Evolutionary conservation across 2,888 invertebrate species (phyloP).

Genomic region (Athalia circularis): DNA sequence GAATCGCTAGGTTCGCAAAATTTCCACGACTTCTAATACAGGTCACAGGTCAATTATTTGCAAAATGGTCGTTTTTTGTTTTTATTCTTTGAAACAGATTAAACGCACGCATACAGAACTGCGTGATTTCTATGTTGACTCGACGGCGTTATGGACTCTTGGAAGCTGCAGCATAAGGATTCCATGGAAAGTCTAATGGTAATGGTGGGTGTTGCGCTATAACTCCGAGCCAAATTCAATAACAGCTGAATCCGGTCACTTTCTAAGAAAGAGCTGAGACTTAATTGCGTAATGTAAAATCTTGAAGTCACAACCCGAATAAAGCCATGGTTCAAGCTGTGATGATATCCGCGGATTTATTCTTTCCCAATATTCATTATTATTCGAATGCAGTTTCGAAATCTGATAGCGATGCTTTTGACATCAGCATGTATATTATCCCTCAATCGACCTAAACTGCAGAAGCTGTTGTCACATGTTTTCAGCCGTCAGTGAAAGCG

Average conservation of each 20-base stretch:
- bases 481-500: no score
- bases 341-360: conserved; percentile 4
- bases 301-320: conserved; percentile 4
- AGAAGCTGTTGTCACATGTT: no score
- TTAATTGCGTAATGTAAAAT: conserved; percentile 12
- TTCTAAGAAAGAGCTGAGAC: conserved; percentile 25
- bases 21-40: neutral
- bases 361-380: neutral
- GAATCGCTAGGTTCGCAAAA: neutral
- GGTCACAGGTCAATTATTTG: neutral
- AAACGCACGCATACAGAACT: no score
- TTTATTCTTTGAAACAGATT: no score
- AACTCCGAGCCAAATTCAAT: conserved; percentile 8
- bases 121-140: no score
- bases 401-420: neutral
- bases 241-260: conserved; percentile 25
- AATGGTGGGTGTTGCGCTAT: conserved; percentile 8
- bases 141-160: neutral
- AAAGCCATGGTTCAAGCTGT: neutral
- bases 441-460: neutral
- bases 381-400: conserved; percentile 29
- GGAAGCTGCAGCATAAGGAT: neutral
- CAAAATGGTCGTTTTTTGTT: no score
- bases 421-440: conserved; percentile 2
- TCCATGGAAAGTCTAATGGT: conserved; percentile 5